A percentile compares a stretch with the other conserved stretches of the same genome.
These are phyloP conservation scores for Spheniscus humboldti DNA, from an alignment of 2,797 vertebrate genomes.

Conservation along the genomic window DNA sequence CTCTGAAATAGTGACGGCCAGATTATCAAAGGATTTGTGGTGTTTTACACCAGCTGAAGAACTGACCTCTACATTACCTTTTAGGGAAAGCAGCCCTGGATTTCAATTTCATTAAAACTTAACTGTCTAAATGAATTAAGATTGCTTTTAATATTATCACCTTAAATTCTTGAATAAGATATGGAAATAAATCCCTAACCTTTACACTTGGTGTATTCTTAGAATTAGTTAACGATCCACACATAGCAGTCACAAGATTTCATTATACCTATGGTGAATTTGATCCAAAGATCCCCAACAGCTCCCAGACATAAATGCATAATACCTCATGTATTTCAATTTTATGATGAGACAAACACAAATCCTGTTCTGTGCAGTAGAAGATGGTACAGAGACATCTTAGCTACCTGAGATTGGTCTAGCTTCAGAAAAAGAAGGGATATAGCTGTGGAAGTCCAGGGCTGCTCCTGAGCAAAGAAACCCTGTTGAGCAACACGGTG, in stretches of 20 bases:
- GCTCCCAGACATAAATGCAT: neutral
- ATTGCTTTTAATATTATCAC: neutral
- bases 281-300: neutral
- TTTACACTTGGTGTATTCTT: neutral
- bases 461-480: neutral
- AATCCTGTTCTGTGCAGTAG: neutral
- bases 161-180: neutral
- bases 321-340: neutral
- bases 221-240: neutral
- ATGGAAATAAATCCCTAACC: neutral
- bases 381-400: neutral
- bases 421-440: neutral
- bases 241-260: neutral
- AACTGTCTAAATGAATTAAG: neutral
- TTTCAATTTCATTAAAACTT: neutral
- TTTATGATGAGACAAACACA: neutral
- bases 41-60: neutral
- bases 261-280: neutral
- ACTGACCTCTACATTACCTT: neutral
- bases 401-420: neutral
- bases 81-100: neutral
- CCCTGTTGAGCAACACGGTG: neutral
- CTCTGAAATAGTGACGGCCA: neutral
- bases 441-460: neutral
- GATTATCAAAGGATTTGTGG: neutral